phyloP scores from a whole-genome alignment of 2,113 vertebrate genomes.

The Microtus richardsoni region DNA sequence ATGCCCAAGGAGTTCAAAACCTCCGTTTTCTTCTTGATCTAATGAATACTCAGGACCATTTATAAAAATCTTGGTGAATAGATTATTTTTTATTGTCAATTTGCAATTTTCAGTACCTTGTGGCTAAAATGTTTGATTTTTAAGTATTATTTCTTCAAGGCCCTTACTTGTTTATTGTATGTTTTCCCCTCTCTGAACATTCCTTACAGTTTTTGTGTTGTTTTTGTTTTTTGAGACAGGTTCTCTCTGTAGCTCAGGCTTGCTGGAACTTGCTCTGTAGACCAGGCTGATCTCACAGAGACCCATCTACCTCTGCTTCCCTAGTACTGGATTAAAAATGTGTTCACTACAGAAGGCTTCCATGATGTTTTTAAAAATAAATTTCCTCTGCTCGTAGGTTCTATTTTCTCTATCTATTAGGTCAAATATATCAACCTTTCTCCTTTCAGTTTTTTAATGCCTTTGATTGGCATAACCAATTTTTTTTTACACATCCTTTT shows the following conservation, averaged over 20 bases:
- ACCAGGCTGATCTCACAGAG: neutral
- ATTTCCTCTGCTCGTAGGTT: neutral
- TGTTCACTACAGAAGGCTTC: neutral
- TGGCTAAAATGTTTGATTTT: neutral
- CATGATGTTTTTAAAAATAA: neutral
- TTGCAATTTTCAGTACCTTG: slow-evolving; percentile 4
- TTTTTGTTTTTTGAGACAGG: neutral
- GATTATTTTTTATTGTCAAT: neutral
- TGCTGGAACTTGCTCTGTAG: neutral
- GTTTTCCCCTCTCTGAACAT: neutral
- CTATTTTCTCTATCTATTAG: neutral
- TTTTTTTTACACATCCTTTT: neutral
- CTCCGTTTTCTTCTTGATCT: neutral
- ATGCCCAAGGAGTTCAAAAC: neutral
- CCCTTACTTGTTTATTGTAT: neutral
- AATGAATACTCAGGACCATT: neutral
- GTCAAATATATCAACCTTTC: slow-evolving; percentile 2
- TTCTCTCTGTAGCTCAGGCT: neutral
- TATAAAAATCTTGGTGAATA: neutral
- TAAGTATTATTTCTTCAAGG: neutral
- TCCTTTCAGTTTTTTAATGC: neutral
- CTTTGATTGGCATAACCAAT: neutral
- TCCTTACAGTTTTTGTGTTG: neutral
- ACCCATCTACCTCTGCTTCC: too few relatives aligned
- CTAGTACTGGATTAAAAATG: neutral